Evolutionary conservation across 2,797 vertebrate species (phyloP), one percentile per base, ranked within the genome.

Genomic region (Erpetoichthys calabaricus): DNA sequence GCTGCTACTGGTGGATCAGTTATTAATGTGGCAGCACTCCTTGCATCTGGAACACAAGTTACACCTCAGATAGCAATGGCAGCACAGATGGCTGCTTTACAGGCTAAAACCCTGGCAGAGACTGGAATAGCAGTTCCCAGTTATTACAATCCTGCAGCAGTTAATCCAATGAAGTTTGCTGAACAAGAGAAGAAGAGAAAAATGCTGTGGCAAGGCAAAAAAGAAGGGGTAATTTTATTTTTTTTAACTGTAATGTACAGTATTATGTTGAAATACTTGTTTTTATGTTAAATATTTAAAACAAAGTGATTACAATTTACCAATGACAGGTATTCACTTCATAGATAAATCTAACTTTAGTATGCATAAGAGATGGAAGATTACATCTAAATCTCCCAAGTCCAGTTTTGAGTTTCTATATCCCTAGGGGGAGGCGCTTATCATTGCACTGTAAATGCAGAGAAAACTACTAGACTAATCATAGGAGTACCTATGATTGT

Each of bases 11-110:
- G 86, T 8, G 82, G 80, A 61, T 90, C 93, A 0, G 88, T 89
- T 42, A 86, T 98, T 64, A 97, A 99, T 1, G 94, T 98, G 9
- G 94, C 96, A 0, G 96, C 96, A 25, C 88, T 99, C 44, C 79
- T 99, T 73, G 96, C 96, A 0, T 95, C 94, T 0, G 96, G 96
- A 65, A 97, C 94, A 0, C 96, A 99, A 69, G 96, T 99, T 59
- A 98, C 96, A 5, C 96, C 96, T 62, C 96, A 99, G 70, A 96
- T 99, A 3, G 96, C 96, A 44, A 97, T 99, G 94, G 96, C 96
- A 53, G 96, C 96, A 44, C 96, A 99, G 57, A 99, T 99, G 96
- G 96, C 96, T 56, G 95, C 95, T 0, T 76, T 99, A 7, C 96
- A 99, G 70, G 96, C 96, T 5, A 98, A 90, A 73, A 93, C 96